A percentile compares a stretch with the other conserved stretches of the same genome.
These are phyloP conservation scores for Pteropus rufus DNA, from an alignment of 2,797 vertebrate species.

Conservation along the genomic window DNA sequence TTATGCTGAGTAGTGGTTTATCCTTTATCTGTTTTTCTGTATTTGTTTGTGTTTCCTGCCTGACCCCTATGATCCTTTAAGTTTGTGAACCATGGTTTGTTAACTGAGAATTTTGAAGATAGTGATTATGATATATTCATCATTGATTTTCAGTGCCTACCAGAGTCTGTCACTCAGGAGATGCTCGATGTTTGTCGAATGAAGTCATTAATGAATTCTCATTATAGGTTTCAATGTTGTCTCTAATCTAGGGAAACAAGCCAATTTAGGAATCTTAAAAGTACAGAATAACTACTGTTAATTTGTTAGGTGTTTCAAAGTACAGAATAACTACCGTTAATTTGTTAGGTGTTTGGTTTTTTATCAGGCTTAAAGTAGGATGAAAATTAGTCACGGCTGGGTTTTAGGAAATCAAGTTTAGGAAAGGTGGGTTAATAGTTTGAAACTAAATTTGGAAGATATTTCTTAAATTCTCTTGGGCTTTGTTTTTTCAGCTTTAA, in stretches of 20 bases:
- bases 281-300: neutral
- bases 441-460: neutral
- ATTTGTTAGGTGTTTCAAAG: neutral
- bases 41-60: neutral
- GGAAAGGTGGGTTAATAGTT: neutral
- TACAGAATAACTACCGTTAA: neutral
- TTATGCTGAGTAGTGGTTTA: neutral
- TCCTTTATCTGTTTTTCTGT: neutral
- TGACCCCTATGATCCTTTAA: neutral
- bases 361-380: neutral
- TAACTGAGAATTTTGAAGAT: neutral
- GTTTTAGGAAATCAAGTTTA: neutral
- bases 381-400: neutral
- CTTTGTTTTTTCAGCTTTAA: neutral
- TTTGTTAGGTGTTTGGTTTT: neutral
- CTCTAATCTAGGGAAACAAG: neutral
- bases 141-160: neutral
- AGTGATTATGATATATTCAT: neutral
- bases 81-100: neutral
- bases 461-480: neutral
- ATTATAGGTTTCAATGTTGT: neutral
- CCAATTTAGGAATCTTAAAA: neutral
- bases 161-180: neutral
- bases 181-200: neutral
- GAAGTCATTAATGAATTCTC: neutral